Conservation (phyloP, 2,888 invertebrate species). For the Hetaerina titia region DNA sequence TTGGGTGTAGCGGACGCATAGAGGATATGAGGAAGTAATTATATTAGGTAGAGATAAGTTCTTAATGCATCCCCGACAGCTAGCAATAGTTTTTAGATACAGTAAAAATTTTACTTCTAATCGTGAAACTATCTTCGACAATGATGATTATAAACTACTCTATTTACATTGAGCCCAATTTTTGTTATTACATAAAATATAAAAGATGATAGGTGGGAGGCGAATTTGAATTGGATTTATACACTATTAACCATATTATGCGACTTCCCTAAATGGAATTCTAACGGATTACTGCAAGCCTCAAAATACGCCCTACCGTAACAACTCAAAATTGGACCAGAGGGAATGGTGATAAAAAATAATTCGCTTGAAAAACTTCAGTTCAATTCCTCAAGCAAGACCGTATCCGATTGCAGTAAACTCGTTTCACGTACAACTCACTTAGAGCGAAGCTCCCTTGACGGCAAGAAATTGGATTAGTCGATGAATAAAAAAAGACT, state of each 20-base stretch:
- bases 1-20: too few species aligned
- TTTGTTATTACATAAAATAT: not conserved
- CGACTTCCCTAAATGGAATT: not conserved
- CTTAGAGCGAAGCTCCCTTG: conserved; percentile 12
- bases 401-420: conserved; percentile 44
- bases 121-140: too few species aligned
- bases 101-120: too few species aligned
- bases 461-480: conserved; percentile 46
- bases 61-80: too few species aligned
- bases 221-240: not conserved
- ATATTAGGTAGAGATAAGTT: too few species aligned
- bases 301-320: not conserved
- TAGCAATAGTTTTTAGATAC: too few species aligned
- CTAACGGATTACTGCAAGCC: not conserved
- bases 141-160: too few species aligned
- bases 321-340: conserved; percentile 43
- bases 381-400: not conserved
- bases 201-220: not conserved
- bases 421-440: conserved; percentile 42
- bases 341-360: not conserved
- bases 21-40: too few species aligned
- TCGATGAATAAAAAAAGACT: conserved; percentile 29
- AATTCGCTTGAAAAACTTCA: conserved; percentile 11
- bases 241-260: not conserved
- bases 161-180: too few species aligned